Evolutionary conservation across 2,888 invertebrate genomes (phyloP).

Genomic region (Dastarcus helophoroides): DNA sequence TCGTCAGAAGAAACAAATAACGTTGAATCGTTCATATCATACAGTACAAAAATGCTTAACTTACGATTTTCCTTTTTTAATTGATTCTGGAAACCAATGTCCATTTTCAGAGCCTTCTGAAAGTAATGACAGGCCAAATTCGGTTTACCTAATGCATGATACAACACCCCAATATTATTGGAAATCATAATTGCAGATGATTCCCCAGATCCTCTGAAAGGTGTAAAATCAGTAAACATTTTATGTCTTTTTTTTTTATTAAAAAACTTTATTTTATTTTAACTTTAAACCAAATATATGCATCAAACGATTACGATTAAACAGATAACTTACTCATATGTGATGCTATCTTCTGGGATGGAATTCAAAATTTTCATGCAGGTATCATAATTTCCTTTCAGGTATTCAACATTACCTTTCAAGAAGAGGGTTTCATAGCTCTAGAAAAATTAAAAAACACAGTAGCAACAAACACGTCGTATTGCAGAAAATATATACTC

Average conservation of each 20-base stretch:
- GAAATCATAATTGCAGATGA: conserved; percentile 53
- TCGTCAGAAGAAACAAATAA: conserved; percentile 1
- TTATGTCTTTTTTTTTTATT: too few species aligned
- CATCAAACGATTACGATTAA: conserved; percentile 4
- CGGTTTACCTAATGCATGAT: conserved; percentile 70
- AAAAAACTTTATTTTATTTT: too few species aligned
- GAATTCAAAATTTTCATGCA: conserved; percentile 47
- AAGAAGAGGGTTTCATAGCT: conserved; percentile 45
- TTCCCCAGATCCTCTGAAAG: conserved; percentile 46
- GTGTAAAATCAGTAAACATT: conserved; percentile 3
- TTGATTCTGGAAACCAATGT: conserved; percentile 33
- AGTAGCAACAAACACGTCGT: too few species aligned
- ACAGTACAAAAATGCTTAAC: conserved; percentile 10
- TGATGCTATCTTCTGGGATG: conserved; percentile 35
- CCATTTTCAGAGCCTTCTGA: conserved; percentile 66
- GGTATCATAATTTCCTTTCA: conserved; percentile 50
- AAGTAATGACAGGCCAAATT: conserved; percentile 70
- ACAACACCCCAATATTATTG: conserved; percentile 73
- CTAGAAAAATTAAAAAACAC: too few species aligned
- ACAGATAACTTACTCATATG: conserved; percentile 35
- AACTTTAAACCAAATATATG: background rate
- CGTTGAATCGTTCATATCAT: background rate
- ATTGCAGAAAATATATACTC: conserved; percentile 16
- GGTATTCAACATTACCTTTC: conserved; percentile 52
- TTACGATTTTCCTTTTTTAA: conserved; percentile 25